Conservation (phyloP, 2,113 vertebrate species). For the Paradoxurus hermaphroditus region DNA sequence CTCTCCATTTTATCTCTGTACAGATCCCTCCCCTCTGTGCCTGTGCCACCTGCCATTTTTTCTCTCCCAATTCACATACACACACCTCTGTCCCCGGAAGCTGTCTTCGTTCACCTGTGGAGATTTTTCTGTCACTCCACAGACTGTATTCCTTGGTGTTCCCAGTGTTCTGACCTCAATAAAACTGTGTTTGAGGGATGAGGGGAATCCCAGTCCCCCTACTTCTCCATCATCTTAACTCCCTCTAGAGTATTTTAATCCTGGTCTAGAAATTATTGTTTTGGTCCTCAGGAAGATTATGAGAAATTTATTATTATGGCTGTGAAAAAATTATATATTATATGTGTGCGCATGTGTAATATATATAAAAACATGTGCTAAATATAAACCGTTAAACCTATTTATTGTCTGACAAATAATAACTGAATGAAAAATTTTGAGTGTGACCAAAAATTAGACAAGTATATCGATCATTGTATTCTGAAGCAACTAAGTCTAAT, state of each 20-base stretch:
- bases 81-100: no score
- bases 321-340: background rate
- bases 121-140: no score
- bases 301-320: background rate
- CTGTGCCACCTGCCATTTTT: no score
- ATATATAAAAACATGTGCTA: background rate
- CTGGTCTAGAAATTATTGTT: background rate
- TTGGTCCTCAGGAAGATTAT: background rate
- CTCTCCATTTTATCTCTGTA: no score
- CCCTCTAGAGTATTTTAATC: background rate
- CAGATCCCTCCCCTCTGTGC: no score
- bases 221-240: no score
- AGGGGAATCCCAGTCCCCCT: no score
- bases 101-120: no score
- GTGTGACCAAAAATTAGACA: background rate
- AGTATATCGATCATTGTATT: slow-evolving; percentile 7
- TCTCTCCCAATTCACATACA: no score
- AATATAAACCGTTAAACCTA: background rate
- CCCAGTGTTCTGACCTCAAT: no score
- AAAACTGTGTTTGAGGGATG: no score
- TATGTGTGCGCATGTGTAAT: background rate
- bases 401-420: background rate
- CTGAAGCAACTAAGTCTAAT: background rate
- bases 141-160: no score
- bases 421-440: background rate